Percentiles rank a stretch among this genome's conserved stretches.
phyloP scores from a whole-genome alignment of 2,888 invertebrate genomes.

The Laothoe populi region DNA sequence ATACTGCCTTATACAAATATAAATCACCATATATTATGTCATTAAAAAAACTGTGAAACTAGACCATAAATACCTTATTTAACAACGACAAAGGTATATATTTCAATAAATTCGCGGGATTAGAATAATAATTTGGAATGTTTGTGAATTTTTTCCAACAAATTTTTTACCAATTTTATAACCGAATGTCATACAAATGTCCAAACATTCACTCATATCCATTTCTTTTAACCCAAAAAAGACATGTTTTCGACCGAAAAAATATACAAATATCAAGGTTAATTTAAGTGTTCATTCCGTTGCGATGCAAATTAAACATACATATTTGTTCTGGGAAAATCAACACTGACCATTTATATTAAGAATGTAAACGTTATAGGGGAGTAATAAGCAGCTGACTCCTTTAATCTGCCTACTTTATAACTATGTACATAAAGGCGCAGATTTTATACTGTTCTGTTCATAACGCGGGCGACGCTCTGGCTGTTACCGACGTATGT shows the following conservation, averaged over 20 bases:
- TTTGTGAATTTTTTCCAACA: neutral
- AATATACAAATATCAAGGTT: slow-evolving; percentile 17
- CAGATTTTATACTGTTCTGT: slow-evolving; percentile 51
- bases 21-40: slow-evolving; percentile 12
- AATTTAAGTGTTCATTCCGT: slow-evolving; percentile 16
- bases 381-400: slow-evolving; percentile 2
- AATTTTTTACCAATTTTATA: neutral
- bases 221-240: slow-evolving; percentile 17
- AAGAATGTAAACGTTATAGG: neutral
- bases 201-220: neutral
- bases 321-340: slow-evolving; percentile 29
- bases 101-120: slow-evolving; percentile 4
- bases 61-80: neutral
- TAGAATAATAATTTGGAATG: slow-evolving; percentile 5
- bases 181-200: neutral
- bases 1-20: no score
- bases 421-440: slow-evolving; percentile 28
- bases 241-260: slow-evolving; percentile 13
- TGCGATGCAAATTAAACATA: slow-evolving; percentile 24
- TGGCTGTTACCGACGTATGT: slow-evolving; percentile 49
- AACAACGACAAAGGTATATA: neutral
- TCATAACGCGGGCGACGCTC: slow-evolving; percentile 59
- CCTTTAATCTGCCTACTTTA: slow-evolving; percentile 28
- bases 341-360: neutral
- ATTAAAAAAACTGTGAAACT: slow-evolving; percentile 1